Evolutionary conservation across 1,140 invertebrate genomes (phyloP), one percentile per base, ranked within the genome.

Genomic region (Goniozus legneri): DNA sequence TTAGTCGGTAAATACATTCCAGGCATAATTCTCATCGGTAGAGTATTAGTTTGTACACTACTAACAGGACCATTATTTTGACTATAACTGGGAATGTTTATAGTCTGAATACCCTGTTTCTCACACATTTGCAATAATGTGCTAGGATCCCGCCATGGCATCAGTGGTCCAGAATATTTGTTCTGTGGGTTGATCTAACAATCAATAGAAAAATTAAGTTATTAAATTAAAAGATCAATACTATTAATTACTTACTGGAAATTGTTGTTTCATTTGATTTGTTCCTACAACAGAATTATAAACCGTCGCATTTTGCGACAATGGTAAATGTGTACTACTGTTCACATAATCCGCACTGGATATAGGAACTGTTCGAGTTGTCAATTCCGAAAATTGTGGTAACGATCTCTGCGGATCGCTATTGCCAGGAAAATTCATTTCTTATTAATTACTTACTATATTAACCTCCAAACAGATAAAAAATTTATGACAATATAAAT

Each of bases 81-180:
- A 58, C 51, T 66, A 31, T 69, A 76, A 58, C 60, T 74, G 18
- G 73, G 73, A 67, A 75, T 71, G 60, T 72, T 76, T 20, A 75
- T 64, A 15, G 69, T 38, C 45, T 70, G 69, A 15, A 72, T 54
- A 39, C 60, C 60, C 22, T 71, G 69, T 31, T 73, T 73, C 15
- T 73, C 73, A 30, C 71, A 73, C 1, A 74, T 41, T 42, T 73
- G 71, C 58, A 73, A 67, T 36, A 74, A 40, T 6, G 65, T 54
- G 50, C 65, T 75, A 2, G 69, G 55, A 50, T 73, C 69, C 3
- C 69, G 62, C 71, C 70, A 75, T 2, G 58, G 59, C 8, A 73
- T 47, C 56, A 74, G 51, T 33, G 66, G 59, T 44, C 58, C 62
- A 30, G 67, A 47, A 45, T 73, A 75, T 45, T 74, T 73, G 15